phyloP scores from a whole-genome alignment of 2,797 vertebrate species.

The Masticophis lateralis region DNA sequence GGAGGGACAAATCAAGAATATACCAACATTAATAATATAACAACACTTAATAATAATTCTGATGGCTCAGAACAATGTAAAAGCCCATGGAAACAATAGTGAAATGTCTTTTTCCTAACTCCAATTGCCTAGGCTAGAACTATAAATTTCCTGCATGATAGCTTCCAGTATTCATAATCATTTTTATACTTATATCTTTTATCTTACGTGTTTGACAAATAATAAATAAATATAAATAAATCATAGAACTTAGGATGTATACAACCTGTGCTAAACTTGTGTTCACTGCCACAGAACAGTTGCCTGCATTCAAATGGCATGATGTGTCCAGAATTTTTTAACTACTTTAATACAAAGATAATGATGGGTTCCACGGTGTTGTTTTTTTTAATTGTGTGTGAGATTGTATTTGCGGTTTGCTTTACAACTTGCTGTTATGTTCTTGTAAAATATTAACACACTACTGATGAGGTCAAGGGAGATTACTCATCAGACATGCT shows the following conservation, averaged over 20 bases:
- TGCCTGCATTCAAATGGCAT: background rate
- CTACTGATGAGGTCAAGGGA: conserved; percentile 44
- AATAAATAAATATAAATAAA: no score
- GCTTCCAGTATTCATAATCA: background rate
- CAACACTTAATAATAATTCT: background rate
- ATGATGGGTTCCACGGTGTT: background rate
- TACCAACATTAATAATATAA: background rate
- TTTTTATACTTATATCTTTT: no score
- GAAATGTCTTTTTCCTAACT: no score
- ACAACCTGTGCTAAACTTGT: background rate
- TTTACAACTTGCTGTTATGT: conserved; percentile 32
- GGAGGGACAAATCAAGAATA: background rate
- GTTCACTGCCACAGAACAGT: background rate
- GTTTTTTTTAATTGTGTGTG: background rate
- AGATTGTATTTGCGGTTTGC: background rate
- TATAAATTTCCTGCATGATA: background rate
- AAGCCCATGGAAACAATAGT: background rate
- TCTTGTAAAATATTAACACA: conserved; percentile 62
- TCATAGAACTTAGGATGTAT: background rate
- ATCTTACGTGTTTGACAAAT: no score
- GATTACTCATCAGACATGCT: conserved; percentile 48
- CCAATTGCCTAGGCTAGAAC: background rate
- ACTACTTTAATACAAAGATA: background rate
- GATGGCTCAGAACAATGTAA: background rate
- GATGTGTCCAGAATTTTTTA: background rate